Percentiles rank a stretch among this genome's conserved stretches.
These are phyloP conservation scores for Trichogramma dendrolimi DNA, from an alignment of 2,888 invertebrate genomes.

Conservation along the genomic window DNA sequence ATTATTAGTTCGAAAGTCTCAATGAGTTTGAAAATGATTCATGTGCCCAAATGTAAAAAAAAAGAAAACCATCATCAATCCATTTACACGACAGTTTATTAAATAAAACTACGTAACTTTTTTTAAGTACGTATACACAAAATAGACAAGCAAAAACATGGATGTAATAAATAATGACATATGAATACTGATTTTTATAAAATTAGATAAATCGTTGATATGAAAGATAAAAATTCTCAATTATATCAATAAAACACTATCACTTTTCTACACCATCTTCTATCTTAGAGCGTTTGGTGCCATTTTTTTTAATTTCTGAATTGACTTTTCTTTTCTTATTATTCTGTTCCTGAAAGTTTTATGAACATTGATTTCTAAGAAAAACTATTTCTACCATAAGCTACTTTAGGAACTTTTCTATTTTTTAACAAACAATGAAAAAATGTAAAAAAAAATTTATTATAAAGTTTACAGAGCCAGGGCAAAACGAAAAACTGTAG, in stretches of 20 bases:
- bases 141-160: not conserved
- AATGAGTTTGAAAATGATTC: slow-evolving; percentile 38
- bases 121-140: slow-evolving; percentile 8
- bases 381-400: not conserved
- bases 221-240: slow-evolving; percentile 14
- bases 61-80: slow-evolving; percentile 30
- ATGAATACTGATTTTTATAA: slow-evolving; percentile 16
- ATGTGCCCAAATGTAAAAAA: not conserved
- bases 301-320: slow-evolving; percentile 51
- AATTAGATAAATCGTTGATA: slow-evolving; percentile 1
- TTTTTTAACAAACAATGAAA: too few relatives aligned
- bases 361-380: slow-evolving; percentile 17
- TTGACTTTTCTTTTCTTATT: slow-evolving; percentile 50
- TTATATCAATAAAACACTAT: slow-evolving; percentile 31
- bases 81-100: slow-evolving; percentile 41
- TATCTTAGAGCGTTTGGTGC: slow-evolving; percentile 50
- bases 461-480: too few relatives aligned
- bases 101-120: slow-evolving; percentile 34
- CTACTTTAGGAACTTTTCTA: not conserved
- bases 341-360: slow-evolving; percentile 48
- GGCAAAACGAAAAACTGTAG: too few relatives aligned
- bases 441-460: too few relatives aligned
- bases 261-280: slow-evolving; percentile 51
- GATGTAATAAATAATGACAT: not conserved
- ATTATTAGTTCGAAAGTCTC: slow-evolving; percentile 34